phyloP scores from a whole-genome alignment of 2,888 invertebrate species.

The Strigamia maritima region DNA sequence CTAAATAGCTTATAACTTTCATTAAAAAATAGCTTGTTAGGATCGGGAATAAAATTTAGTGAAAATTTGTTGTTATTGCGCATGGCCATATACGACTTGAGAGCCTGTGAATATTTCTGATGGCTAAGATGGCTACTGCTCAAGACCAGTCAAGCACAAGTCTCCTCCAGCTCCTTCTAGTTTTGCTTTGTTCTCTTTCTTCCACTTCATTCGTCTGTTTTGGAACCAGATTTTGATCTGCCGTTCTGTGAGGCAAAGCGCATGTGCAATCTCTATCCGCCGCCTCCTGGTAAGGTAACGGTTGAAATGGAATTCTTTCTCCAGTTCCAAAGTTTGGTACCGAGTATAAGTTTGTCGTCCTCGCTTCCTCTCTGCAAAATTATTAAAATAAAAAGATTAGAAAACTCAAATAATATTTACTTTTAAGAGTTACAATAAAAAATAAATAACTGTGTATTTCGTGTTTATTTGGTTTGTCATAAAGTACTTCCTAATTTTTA shows the following conservation, averaged over 20 bases:
- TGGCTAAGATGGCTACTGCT: slow-evolving; percentile 38
- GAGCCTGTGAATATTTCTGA: slow-evolving; percentile 35
- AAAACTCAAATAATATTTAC: background rate
- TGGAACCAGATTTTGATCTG: slow-evolving; percentile 99
- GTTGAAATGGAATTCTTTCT: slow-evolving; percentile 64
- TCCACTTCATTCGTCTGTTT: slow-evolving; percentile 97
- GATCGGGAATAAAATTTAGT: slow-evolving; percentile 25
- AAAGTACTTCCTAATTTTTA: no score
- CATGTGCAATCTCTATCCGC: slow-evolving; percentile 95
- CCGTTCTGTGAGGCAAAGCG: slow-evolving; percentile 90
- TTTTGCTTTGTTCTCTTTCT: slow-evolving; percentile 97
- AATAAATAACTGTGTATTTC: background rate
- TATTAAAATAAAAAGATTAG: background rate
- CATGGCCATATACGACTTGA: slow-evolving; percentile 31
- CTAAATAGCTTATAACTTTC: background rate
- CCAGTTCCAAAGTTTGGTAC: slow-evolving; percentile 46
- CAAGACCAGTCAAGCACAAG: slow-evolving; percentile 39
- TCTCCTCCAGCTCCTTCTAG: slow-evolving; percentile 40
- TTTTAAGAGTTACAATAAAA: background rate
- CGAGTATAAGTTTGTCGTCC: slow-evolving; percentile 54
- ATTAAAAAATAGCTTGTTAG: slow-evolving; percentile 24
- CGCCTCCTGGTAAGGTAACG: slow-evolving; percentile 94
- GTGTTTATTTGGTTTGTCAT: background rate
- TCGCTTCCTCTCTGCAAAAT: slow-evolving; percentile 46
- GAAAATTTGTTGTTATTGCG: slow-evolving; percentile 26